Conservation (phyloP, 2,888 invertebrate species). For the Norana najaformis region DNA sequence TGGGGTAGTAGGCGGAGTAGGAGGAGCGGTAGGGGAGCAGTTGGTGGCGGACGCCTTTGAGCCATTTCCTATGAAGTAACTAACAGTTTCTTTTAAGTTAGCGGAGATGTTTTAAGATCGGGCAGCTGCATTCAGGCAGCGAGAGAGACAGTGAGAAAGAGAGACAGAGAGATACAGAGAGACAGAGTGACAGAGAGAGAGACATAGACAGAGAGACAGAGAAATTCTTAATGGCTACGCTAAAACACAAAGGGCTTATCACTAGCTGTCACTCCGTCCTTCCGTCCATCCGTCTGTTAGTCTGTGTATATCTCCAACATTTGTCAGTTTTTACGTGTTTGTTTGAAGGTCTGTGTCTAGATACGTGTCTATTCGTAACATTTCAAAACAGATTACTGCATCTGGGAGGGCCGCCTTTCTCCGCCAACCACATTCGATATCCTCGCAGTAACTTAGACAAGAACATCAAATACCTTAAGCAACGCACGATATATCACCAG, state of each 20-base stretch:
- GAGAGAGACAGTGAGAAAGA: too few relatives aligned
- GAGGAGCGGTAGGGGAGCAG: neutral
- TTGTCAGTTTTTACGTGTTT: neutral
- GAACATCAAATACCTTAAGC: too few relatives aligned
- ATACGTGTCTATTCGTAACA: constrained; percentile 13
- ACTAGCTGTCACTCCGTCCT: neutral
- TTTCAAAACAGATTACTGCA: neutral
- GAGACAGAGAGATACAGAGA: neutral
- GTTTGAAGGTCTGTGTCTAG: neutral
- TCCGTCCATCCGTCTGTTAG: too few relatives aligned
- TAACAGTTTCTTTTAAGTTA: neutral
- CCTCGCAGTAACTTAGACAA: too few relatives aligned
- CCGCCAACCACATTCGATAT: too few relatives aligned
- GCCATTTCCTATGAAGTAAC: neutral
- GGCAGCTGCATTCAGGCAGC: too few relatives aligned
- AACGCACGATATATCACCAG: too few relatives aligned
- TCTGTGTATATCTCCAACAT: neutral
- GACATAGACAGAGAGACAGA: neutral
- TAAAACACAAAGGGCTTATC: neutral
- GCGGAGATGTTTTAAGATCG: constrained; percentile 8
- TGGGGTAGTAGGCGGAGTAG: neutral
- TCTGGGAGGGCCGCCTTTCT: neutral
- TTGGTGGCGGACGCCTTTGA: too few relatives aligned
- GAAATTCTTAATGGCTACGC: neutral
- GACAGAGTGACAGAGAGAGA: neutral